Evolutionary conservation across 2,888 invertebrate species (phyloP), one percentile per base, ranked within the genome.

Genomic region (Gymnosoma rotundatum): DNA sequence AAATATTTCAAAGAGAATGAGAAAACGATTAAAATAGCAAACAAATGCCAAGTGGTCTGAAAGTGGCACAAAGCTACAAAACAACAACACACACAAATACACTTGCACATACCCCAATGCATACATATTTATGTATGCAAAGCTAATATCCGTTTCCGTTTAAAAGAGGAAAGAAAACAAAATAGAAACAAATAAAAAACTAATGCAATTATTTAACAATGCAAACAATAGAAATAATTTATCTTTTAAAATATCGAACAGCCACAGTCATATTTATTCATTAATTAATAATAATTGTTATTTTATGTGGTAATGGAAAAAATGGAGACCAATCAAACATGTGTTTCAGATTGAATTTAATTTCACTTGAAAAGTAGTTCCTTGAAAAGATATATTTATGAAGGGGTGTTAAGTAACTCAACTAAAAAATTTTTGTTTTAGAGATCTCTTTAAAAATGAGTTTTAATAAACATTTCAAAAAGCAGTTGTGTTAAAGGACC

Each of bases 71-170:
- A 7, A 58, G 42, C 56, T 64, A 64, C 69, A 45, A 54, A 32
- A 64, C n/a, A 63, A 38, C 12, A n/a, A 58, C 45, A n/a, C 42
- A 25, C 45, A 50, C 10, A 21, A 48, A 50, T 16, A 14, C 42
- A 20, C 14, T 12, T 42, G 42, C 4, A 38, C 16, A 54, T 12
- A 58, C 25, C 1, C 25, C 1, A 25, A 25, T 4, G 4, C 25
- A 25, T 4, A 25, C 25, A 25, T 1, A 25, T 25, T 25, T 21
- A 36, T 20, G 54, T 38, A 58, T 36, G 45, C 21, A 56, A 12
- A 83, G 64, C 69, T 75, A 60, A 70, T 79, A 75, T 83, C 78
- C 78, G 83, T 54, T 75, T 83, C 83, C 83, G 64, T 38, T 66
- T 25, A 45, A 61, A 60, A 36, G 10, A 50, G 38, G 50, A n/a